Evolutionary conservation across 2,888 invertebrate genomes (phyloP), one percentile per base, ranked within the genome.

Genomic region (Pseudanteris insignis): DNA sequence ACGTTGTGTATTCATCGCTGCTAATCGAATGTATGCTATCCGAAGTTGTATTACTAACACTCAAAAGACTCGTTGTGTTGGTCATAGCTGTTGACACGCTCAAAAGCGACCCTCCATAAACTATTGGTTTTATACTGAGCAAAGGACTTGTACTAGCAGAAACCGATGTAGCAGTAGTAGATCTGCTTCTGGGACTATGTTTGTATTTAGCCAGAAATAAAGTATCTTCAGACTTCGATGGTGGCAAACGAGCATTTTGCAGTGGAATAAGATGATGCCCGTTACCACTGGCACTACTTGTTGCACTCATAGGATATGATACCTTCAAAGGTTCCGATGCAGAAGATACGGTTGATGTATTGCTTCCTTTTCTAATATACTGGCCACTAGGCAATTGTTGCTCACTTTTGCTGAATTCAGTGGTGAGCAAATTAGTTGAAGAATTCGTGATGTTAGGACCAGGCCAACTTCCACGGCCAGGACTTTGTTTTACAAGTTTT

Each of bases 381-480:
- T 72, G 70, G 2, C 72, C 75, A 21, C 72, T 72, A 1, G 78
- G 74, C 2, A 90, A 72, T 63, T 89, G 89, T 72, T 92, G 92
- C 70, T 92, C 92, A 15, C 92, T 92, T 76, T 92, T 91, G 65
- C 92, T 92, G 70, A 92, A 88, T 70, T 92, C 92, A 1, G 87
- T 85, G 47, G 85, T 85, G 2, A 83, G 67, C 37, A 86, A 73
- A 67, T 83, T 84, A 78, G 67, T 83, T 78, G 30, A 84, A 80
- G 84, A 83, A 0, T 84, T 85, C 0, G 82, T 82, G 2, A 83
- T 79, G 30, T 88, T 89, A 0, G 92, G 92, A 0, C 92, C 92
- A 0, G 92, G 92, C 92, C 92, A 93, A 2, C 91, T 91, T 0
- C 92, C 92, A 34, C 92, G 83, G 0, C 91, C 90, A 0, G 90